A percentile compares a stretch with the other conserved stretches of the same genome.
Conservation (phyloP, 2,797 vertebrate genomes). For the Megalops cyprinoides region DNA sequence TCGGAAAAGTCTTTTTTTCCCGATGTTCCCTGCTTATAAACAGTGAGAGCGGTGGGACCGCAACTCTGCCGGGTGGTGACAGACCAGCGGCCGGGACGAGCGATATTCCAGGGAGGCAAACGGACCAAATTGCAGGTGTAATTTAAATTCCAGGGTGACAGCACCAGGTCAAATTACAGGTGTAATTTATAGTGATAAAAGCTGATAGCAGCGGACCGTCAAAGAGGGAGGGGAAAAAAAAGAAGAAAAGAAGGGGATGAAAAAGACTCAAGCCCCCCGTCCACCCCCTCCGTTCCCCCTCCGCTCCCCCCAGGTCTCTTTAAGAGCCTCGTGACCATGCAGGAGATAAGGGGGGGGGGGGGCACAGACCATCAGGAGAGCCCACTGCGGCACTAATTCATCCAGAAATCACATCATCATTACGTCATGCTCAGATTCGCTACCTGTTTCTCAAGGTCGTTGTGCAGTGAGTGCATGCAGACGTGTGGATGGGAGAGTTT, state of each 20-base stretch:
- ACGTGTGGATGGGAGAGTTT: conserved; percentile 27
- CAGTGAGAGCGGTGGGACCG: conserved; percentile 34
- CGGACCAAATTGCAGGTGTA: too few species aligned
- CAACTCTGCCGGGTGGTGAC: too few species aligned
- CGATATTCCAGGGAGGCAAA: too few species aligned
- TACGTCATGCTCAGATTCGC: conserved; percentile 56
- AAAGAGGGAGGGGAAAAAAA: conserved; percentile 25
- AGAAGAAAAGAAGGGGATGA: conserved; percentile 6
- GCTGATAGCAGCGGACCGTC: conserved; percentile 48
- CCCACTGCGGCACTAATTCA: conserved; percentile 61
- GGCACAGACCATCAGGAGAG: conserved; percentile 17
- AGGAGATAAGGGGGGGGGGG: neutral
- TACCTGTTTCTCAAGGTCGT: conserved; percentile 28
- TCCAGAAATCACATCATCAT: conserved; percentile 69
- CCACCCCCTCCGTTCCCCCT: conserved; percentile 51
- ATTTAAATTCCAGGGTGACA: conserved; percentile 38
- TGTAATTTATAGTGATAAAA: conserved; percentile 48
- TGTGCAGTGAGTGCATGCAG: conserved; percentile 11
- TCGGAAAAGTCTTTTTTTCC: conserved; percentile 37
- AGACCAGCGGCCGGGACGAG: too few species aligned
- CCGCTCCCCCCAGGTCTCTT: too few species aligned
- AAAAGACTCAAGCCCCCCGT: conserved; percentile 19
- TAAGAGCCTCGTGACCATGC: conserved; percentile 26
- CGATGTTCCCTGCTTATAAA: conserved; percentile 23
- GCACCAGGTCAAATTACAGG: conserved; percentile 52